These are phyloP conservation scores for Acromyrmex charruanus DNA, from an alignment of 1,140 invertebrate genomes.

Conservation along the genomic window DNA sequence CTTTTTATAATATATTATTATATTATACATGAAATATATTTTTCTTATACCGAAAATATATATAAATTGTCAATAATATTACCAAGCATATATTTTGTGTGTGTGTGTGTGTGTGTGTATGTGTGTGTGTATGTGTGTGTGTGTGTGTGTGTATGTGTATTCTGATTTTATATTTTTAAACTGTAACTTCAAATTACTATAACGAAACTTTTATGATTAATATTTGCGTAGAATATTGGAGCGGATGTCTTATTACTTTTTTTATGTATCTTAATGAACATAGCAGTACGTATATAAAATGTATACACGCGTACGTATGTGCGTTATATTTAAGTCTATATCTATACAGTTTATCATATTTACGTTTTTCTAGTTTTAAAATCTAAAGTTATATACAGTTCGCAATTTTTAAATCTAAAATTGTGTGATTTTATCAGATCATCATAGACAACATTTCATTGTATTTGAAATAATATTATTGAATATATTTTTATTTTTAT, in stretches of 20 bases:
- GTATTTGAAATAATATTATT: slow-evolving; percentile 1
- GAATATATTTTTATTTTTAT: slow-evolving; percentile 43
- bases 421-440: background rate
- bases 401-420: slow-evolving; percentile 44
- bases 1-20: slow-evolving; percentile 54
- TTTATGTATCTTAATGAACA: slow-evolving; percentile 4
- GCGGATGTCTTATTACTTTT: slow-evolving; percentile 15
- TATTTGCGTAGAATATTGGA: slow-evolving; percentile 43
- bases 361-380: background rate
- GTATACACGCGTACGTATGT: background rate
- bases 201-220: slow-evolving; percentile 51
- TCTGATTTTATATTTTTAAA: slow-evolving; percentile 48
- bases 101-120: too few species aligned
- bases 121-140: too few species aligned
- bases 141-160: too few species aligned
- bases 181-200: slow-evolving; percentile 43
- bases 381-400: background rate
- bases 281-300: background rate
- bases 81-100: slow-evolving; percentile 19
- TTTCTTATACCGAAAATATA: slow-evolving; percentile 53
- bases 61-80: slow-evolving; percentile 50
- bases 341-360: background rate
- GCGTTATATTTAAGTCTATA: background rate
- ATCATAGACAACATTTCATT: slow-evolving; percentile 9
- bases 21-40: slow-evolving; percentile 21